Conservation (phyloP, 2,113 vertebrate species). For the Mola mola region DNA sequence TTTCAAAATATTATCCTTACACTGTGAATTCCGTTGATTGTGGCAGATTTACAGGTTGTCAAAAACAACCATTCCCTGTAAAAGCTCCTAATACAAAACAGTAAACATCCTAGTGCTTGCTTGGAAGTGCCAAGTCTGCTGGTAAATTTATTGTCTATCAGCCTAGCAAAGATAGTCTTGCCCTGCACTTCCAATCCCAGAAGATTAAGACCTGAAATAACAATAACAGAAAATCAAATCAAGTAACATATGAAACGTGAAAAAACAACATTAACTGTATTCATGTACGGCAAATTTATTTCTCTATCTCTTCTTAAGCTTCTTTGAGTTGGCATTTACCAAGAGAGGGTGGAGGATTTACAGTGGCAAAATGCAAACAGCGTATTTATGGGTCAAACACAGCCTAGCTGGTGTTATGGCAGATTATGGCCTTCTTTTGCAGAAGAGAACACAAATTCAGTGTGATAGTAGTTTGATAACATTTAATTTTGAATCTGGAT, state of each 20-base stretch:
- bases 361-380: constrained; percentile 74
- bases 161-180: constrained; percentile 32
- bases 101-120: constrained; percentile 62
- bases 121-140: constrained; percentile 28
- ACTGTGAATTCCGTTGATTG: constrained; percentile 32
- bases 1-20: constrained; percentile 45
- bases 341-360: constrained; percentile 71
- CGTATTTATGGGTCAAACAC: constrained; percentile 83
- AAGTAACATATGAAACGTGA: constrained; percentile 75
- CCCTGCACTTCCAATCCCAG: constrained; percentile 58
- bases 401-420: constrained; percentile 75
- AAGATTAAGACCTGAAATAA: constrained; percentile 79
- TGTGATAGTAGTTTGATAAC: constrained; percentile 66
- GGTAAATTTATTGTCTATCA: constrained; percentile 46
- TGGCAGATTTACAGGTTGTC: constrained; percentile 5
- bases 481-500: constrained; percentile 52
- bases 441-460: constrained; percentile 69
- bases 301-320: constrained; percentile 80
- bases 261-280: constrained; percentile 81
- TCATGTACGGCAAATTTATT: constrained; percentile 75
- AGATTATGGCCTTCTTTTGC: constrained; percentile 72
- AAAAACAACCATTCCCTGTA: constrained; percentile 38
- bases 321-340: constrained; percentile 75
- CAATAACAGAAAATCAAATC: constrained; percentile 81
- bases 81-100: constrained; percentile 28